Evolutionary conservation across 2,113 vertebrate species (phyloP), one percentile per base, ranked within the genome.

Genomic region (Rana temporaria): DNA sequence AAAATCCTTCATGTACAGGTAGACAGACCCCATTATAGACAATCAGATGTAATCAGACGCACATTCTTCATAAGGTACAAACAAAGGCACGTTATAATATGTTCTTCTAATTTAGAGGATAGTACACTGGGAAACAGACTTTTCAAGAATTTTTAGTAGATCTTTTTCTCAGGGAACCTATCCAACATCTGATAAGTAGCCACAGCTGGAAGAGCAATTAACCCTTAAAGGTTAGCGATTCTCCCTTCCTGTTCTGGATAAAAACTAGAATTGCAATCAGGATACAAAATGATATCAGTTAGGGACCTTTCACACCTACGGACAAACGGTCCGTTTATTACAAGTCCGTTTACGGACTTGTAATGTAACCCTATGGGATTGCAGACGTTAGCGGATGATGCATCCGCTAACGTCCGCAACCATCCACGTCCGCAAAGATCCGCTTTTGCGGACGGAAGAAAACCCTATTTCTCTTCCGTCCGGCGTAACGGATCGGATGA

Each of bases 161-260:
- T 73, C 19, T 8, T 9, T 26, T 57, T 82, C 60, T 56, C 48
- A 65, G 80, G 80, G 55, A 82, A 73, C 20, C 52, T 67, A 64
- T 73, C 80, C 80, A 82, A 82, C 19, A 66, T 22, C 38, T 38
- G n/a, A 75, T 74, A 82, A 82, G 70, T 82, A 30, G 20, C 53
- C 70, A 19, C 70, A 82, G 62, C 80, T 82, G 71, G 80, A 74
- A 32, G 20, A 82, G 30, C 32, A 82, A 75, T 82, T 82, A 73
- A 81, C 69, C 62, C 80, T 32, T 65, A 24, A 24, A 59, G n/a
- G 32, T 55, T 20, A 42, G 62, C 30, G 30, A 59, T 74, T 65
- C 62, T 14, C 70, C 80, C 30, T 75, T 59, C 26, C 17, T 71
- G 19, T 65, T 22, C 42, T 12, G 14, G 14, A 48, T 8, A 48